Conservation (phyloP, 2,113 vertebrate genomes). For the Platichthys stellatus region DNA sequence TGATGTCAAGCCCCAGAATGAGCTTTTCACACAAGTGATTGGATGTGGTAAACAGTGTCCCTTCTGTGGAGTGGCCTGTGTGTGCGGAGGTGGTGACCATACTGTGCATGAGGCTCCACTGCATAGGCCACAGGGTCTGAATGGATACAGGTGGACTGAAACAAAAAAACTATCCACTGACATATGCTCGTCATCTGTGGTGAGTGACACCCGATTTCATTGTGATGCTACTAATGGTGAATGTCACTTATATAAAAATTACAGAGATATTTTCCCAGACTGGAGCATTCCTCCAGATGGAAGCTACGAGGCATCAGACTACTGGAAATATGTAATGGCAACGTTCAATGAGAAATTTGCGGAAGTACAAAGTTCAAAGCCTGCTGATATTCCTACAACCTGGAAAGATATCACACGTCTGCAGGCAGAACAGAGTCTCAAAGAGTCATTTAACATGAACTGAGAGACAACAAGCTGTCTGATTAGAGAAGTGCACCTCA, state of each 20-base stretch:
- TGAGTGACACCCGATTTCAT: rapidly evolving
- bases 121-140: slow-evolving; percentile 65
- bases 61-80: slow-evolving; percentile 78
- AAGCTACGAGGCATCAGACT: slow-evolving; percentile 75
- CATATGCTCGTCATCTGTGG: slow-evolving; percentile 53
- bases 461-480: slow-evolving; percentile 16
- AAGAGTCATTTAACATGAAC: slow-evolving; percentile 54
- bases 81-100: slow-evolving; percentile 67
- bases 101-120: slow-evolving; percentile 61
- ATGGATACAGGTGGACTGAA: rapidly evolving
- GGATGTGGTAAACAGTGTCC: slow-evolving; percentile 82
- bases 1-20: slow-evolving; percentile 63
- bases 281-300: slow-evolving; percentile 77
- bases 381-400: slow-evolving; percentile 61
- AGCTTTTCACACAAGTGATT: slow-evolving; percentile 68
- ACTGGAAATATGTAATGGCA: slow-evolving; percentile 78
- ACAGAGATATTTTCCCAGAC: slow-evolving; percentile 57
- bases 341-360: slow-evolving; percentile 67
- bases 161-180: rapidly evolving
- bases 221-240: rapidly evolving
- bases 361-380: neutral
- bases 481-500: neutral
- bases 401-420: slow-evolving; percentile 50
- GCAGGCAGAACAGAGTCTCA: slow-evolving; percentile 66
- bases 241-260: slow-evolving; percentile 68